Percentiles rank a stretch among this genome's conserved stretches.
These are phyloP conservation scores for Lagopus muta DNA, from an alignment of 2,113 vertebrate genomes.

Conservation along the genomic window DNA sequence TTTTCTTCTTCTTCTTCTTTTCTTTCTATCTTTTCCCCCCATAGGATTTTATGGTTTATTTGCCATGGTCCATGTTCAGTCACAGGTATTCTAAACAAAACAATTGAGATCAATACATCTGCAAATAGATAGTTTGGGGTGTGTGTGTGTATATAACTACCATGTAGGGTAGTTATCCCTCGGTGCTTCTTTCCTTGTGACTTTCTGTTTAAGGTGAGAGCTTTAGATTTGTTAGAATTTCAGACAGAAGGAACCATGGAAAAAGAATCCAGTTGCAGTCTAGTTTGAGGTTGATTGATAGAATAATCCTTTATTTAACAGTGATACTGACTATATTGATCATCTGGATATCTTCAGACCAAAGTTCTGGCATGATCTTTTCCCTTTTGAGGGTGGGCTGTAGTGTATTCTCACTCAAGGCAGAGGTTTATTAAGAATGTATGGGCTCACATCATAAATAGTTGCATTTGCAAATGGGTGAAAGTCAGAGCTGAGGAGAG, in stretches of 20 bases:
- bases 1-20: no score
- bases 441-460: neutral
- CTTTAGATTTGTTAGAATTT: neutral
- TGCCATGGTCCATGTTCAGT: neutral
- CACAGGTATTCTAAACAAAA: neutral
- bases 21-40: no score
- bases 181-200: neutral
- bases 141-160: neutral
- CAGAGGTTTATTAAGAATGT: neutral
- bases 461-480: neutral
- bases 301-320: slow-evolving; percentile 39
- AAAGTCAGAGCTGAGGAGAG: neutral
- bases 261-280: neutral
- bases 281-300: neutral
- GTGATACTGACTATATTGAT: slow-evolving; percentile 7
- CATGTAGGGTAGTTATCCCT: neutral
- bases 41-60: neutral
- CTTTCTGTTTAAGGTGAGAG: neutral
- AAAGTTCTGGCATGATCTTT: neutral
- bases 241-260: neutral
- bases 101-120: neutral
- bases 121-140: neutral
- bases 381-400: neutral
- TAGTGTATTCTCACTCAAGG: neutral
- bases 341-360: neutral